Conservation (phyloP, 2,113 vertebrate species). For the Pterocles burchelli region DNA sequence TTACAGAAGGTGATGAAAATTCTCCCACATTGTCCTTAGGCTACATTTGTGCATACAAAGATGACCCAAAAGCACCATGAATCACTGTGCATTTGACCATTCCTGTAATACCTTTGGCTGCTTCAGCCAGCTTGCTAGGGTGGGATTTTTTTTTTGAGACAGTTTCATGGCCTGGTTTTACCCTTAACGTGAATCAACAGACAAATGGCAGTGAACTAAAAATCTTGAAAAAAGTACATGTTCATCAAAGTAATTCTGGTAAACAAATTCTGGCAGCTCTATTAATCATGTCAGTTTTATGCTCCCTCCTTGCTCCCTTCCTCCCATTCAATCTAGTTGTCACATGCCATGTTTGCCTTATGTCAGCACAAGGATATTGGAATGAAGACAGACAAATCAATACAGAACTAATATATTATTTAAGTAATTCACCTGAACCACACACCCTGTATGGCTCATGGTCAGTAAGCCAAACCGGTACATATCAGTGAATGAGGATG, state of each 20-base stretch:
- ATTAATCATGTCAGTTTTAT: conserved; percentile 18
- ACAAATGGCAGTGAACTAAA: not conserved
- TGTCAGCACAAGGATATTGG: not conserved
- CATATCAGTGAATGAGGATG: not conserved
- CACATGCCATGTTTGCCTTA: not conserved
- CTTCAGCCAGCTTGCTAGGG: not conserved
- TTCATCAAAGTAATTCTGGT: conserved; percentile 54
- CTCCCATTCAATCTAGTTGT: not conserved
- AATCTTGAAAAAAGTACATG: not conserved
- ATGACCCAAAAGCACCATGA: not conserved
- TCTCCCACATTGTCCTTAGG: not conserved
- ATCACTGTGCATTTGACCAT: not conserved
- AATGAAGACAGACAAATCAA: not conserved
- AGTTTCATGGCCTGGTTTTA: conserved; percentile 40
- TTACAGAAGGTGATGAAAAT: not conserved
- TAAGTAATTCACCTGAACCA: not conserved
- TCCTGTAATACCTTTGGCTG: not conserved
- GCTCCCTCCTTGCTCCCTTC: not conserved
- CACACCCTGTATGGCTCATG: not conserved
- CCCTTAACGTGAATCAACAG: conserved; percentile 22
- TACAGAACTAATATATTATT: not conserved
- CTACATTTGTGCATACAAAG: not conserved
- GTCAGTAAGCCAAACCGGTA: not conserved
- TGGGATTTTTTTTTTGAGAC: not conserved
- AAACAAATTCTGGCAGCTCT: conserved; percentile 34